Evolutionary conservation across 2,888 invertebrate species (phyloP), one percentile per base, ranked within the genome.

Genomic region (Xanthorhoe designata): DNA sequence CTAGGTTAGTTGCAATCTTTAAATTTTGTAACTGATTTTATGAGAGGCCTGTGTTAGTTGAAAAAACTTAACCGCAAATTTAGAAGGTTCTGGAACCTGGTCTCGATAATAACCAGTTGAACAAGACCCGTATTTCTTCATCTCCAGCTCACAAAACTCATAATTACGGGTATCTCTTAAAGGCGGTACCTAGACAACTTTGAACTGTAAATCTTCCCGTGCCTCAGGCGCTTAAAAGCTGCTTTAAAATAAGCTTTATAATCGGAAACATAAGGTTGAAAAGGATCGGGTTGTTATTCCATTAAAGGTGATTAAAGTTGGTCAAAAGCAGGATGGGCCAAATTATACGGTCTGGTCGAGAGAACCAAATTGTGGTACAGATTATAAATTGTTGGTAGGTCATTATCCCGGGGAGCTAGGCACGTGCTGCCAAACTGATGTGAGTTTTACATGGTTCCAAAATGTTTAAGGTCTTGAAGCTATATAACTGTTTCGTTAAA

Each of bases 291-390:
- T 29, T n/a, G 45, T 50, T 62, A 58, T 42, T 79, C 80, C 84
- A 88, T 89, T 88, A 87, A 79, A 82, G 80, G 88, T 88, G 87
- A 91, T 90, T 90, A 90, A 84, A 86, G 84, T 79, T 78, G 75
- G 73, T 82, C 76, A 79, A 83, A 61, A 84, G 84, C 89, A 89
- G 88, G 90, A 89, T 87, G 89, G 81, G 80, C 86, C 83, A 89
- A 91, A 91, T 91, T 91, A 91, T 82, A 90, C 82, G 89, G 85
- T 85, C 78, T 76, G 84, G 70, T 74, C 78, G 73, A 66, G 80
- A 81, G 76, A 81, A 84, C 84, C 77, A 79, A 84, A 86, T 83
- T 84, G 82, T 80, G 80, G 76, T 49, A 38, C 57, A 61, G 56
- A 64, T 64, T 64, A 56, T 42, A 42, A 51, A 18, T 62, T 58